Evolutionary conservation across 64 coral and sea anemone species (phyloP), one percentile per base, ranked within the genome.

Genomic region (Stichodactyla mertensii): DNA sequence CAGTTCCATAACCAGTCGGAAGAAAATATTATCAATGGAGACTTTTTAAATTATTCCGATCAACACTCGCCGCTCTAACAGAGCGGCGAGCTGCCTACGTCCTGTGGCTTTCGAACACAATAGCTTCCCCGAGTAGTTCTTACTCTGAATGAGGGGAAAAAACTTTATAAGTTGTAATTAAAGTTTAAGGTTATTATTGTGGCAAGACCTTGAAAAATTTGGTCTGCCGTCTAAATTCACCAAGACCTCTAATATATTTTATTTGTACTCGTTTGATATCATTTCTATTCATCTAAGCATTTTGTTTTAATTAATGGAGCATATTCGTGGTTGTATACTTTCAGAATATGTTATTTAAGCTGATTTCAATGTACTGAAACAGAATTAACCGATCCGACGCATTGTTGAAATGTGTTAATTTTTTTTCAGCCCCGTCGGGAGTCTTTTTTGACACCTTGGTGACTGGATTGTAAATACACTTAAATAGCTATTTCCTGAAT

Each of bases 401-500:
- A 74, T 74, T 28, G 12, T 10, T 31, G 10, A 74, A 74, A 74
- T 74, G 69, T 74, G 69, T 27, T 31, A 74, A 74, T 81, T 6
- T 81, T 81, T 54, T 4, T 81, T 20, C 15, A 2, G 36, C 78
- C 19, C 78, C 0, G 53, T 81, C 15, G 78, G 78, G 78, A 54
- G 78, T 81, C 78, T 52, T 52, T 31, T 58, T 61, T 85, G 56
- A 85, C 83, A 85, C 23, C 78, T 85, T 55, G 83, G 45, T 85
- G 83, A 85, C 54, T 57, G 45, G 24, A 36, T 45, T 54, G 83
- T 85, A 85, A 85, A 85, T 85, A 85, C 22, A 85, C 26, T 85
- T 64, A 61, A 85, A 85, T 85, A 61, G 19, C 83, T 85, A 64
- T 85, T 85, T 85, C 83, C 83, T 85, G 83, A 59, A 85, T 85